Conservation (phyloP, 2,888 invertebrate species). For the Piscicola geometra region DNA sequence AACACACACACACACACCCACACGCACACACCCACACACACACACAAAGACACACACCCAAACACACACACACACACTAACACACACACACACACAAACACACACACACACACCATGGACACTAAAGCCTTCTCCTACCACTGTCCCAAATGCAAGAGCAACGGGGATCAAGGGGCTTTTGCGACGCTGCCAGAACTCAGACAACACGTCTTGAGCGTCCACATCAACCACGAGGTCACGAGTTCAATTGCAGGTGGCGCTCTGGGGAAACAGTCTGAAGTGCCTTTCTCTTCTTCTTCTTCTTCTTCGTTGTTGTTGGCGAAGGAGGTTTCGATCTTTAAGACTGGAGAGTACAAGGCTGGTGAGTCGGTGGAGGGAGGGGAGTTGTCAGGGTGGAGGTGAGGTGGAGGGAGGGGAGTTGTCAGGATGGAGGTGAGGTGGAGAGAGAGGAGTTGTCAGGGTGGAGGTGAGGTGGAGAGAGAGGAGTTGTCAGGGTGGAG, state of each 20-base stretch:
- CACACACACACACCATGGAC: neutral
- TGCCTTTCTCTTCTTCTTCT: neutral
- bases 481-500: no score
- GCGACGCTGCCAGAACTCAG: constrained; percentile 25
- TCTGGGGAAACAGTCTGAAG: no score
- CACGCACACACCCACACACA: no score
- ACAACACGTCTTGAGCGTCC: constrained; percentile 27
- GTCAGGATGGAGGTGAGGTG: no score
- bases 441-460: no score
- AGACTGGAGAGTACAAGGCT: neutral
- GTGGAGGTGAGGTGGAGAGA: no score
- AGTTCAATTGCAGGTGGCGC: no score
- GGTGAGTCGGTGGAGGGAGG: neutral
- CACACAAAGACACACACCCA: neutral
- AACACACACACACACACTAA: neutral
- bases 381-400: no score
- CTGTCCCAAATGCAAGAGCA: constrained; percentile 29
- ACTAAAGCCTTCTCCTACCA: constrained; percentile 1
- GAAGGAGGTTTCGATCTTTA: neutral
- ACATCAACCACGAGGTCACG: constrained; percentile 21
- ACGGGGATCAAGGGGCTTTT: constrained; percentile 8
- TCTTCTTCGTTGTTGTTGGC: neutral
- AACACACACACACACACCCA: no score
- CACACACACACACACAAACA: neutral
- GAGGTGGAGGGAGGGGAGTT: neutral